Conservation (phyloP, 2,888 invertebrate genomes). For the Halictus quadricinctus region DNA sequence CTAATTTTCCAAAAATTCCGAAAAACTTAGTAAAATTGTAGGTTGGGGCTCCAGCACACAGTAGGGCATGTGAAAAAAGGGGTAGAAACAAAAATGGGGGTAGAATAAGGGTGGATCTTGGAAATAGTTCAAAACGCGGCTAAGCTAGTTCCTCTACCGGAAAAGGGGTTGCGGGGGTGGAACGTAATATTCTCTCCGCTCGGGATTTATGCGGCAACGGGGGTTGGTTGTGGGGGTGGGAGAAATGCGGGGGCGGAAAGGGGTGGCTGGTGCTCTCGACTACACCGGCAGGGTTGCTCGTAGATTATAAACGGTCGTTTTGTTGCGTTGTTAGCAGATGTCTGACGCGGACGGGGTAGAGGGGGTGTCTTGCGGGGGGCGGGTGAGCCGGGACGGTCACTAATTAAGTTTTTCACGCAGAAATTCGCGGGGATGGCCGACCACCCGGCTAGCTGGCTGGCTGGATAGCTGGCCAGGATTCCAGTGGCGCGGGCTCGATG, state of each 20-base stretch:
- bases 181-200: constrained; percentile 67
- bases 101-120: neutral
- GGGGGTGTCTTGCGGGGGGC: constrained; percentile 1
- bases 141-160: constrained; percentile 17
- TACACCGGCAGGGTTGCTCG: constrained; percentile 41
- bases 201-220: constrained; percentile 66
- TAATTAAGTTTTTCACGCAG: constrained; percentile 68
- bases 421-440: constrained; percentile 30
- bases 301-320: constrained; percentile 71
- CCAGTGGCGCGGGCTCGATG: constrained; percentile 23
- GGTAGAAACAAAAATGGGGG: neutral
- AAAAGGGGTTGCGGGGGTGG: constrained; percentile 33
- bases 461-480: constrained; percentile 9
- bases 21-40: neutral
- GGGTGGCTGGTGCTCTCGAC: constrained; percentile 23
- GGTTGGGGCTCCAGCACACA: neutral
- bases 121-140: constrained; percentile 46
- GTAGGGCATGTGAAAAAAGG: neutral
- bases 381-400: constrained; percentile 21
- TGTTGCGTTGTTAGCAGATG: constrained; percentile 68
- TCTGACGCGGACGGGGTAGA: constrained; percentile 44
- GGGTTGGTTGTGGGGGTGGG: constrained; percentile 24
- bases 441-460: neutral
- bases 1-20: neutral
- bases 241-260: constrained; percentile 36